Percentiles rank a stretch among this genome's conserved stretches.
phyloP scores from a whole-genome alignment of 1,140 invertebrate genomes.

The Temnothorax curvispinosus region DNA sequence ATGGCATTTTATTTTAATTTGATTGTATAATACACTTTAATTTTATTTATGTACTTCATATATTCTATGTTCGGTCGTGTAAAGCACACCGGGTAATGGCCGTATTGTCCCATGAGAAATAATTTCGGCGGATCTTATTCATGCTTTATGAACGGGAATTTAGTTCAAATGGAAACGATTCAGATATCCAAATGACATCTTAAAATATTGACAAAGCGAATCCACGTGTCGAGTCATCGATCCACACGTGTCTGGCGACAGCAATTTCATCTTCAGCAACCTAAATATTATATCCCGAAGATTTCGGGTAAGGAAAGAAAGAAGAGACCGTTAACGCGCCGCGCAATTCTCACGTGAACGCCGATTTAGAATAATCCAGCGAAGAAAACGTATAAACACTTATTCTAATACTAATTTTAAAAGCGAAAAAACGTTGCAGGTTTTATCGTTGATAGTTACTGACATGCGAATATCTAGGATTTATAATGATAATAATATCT shows the following conservation, averaged over 20 bases:
- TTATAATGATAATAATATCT: not conserved
- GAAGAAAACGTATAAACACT: too few species aligned
- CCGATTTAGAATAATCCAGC: not conserved
- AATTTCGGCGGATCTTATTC: not conserved
- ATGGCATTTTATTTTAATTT: too few species aligned
- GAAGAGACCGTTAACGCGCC: not conserved
- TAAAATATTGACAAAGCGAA: slow-evolving; percentile 27
- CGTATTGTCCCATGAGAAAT: not conserved
- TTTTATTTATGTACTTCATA: not conserved
- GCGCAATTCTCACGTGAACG: not conserved
- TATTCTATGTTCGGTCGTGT: not conserved
- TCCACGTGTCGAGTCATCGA: slow-evolving; percentile 8
- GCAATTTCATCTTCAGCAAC: not conserved
- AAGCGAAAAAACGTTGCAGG: not conserved
- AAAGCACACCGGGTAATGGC: not conserved
- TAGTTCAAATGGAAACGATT: not conserved
- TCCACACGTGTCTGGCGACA: not conserved
- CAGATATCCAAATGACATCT: not conserved
- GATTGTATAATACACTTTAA: not conserved
- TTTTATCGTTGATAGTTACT: not conserved
- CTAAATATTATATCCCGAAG: slow-evolving; percentile 13
- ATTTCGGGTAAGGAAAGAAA: not conserved
- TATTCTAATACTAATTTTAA: not conserved
- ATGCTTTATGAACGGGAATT: slow-evolving; percentile 8
- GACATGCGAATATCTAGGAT: not conserved